A percentile compares a stretch with the other conserved stretches of the same genome.
Conservation (phyloP, 2,888 invertebrate genomes). For the Caenorhabditis sulstoni region DNA sequence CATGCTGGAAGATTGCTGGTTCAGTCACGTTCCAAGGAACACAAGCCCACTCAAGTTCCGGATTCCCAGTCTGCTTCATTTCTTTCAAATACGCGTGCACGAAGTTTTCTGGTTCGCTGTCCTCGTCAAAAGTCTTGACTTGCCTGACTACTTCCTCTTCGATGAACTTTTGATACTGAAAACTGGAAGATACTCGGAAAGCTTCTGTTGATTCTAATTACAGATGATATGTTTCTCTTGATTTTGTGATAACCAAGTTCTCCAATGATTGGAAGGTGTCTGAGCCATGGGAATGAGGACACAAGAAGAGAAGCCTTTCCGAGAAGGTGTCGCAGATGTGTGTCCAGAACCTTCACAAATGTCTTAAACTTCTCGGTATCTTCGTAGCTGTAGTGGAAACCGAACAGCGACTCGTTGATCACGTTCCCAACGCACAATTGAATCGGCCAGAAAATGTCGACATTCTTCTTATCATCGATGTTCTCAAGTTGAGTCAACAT, state of each 20-base stretch:
- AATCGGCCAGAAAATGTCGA: constrained; percentile 60
- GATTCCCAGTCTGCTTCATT: constrained; percentile 25
- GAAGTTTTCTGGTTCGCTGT: constrained; percentile 59
- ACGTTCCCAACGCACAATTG: constrained; percentile 68
- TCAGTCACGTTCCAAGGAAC: neutral
- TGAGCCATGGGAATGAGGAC: constrained; percentile 36
- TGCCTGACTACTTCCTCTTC: constrained; percentile 31
- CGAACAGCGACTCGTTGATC: constrained; percentile 66
- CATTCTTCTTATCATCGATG: constrained; percentile 27
- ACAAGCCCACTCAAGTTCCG: constrained; percentile 21
- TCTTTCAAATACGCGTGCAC: constrained; percentile 59
- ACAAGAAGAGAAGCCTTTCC: constrained; percentile 26
- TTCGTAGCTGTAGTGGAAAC: constrained; percentile 57
- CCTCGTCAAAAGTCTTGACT: constrained; percentile 43
- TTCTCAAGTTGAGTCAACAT: constrained; percentile 45
- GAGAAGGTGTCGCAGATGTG: constrained; percentile 29
- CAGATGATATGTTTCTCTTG: constrained; percentile 38
- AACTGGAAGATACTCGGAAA: constrained; percentile 18
- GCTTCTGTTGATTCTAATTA: neutral
- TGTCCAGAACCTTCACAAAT: constrained; percentile 41
- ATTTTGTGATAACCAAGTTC: constrained; percentile 34
- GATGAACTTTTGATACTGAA: constrained; percentile 31
- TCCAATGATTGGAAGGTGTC: constrained; percentile 53
- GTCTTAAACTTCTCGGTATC: constrained; percentile 59
- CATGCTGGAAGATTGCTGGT: neutral